Base-by-base conservation (phyloP, 2,888 invertebrate genomes). In the Protodeltote pygarga region DNA sequence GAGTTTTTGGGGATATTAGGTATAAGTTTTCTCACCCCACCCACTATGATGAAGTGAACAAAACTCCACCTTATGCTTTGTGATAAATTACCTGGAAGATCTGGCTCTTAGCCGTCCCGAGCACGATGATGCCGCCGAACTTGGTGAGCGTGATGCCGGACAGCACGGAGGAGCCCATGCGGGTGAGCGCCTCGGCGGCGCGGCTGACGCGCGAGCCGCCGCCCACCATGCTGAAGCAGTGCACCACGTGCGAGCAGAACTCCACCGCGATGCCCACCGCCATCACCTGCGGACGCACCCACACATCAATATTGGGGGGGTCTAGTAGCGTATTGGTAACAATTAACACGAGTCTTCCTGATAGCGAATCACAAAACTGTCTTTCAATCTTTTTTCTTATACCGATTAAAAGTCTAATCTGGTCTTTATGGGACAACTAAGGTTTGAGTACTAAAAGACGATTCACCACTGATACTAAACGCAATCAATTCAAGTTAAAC, bases 131-230 rank as follows among this genome's bases (percentile, higher is more conserved):
- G 32, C 99, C 99, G 25, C 97, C 98, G 83, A 99, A 97, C 92
- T 99, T 99, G 48, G 99, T 99, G 53, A 99, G 93, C 6, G 99
- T 99, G 77, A 99, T 99, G 44, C 99, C 99, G 31, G 98, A 98
- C 62, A 99, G 96, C 65, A 99, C 97, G 5, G 98, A 98, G 71
- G 97, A 96, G 61, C 99, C 99, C 97, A 99, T 98, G 77, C 95
- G 95, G 8, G 96, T 94, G 16, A 99, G 93, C 1, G 98, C 95
- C 75, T 97, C 96, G 0, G 96, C 94, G 0, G 98, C 97, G 66
- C 98, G 93, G 48, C 94, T 93, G 16, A 95, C 93, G 59, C 97
- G 93, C 3, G 95, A 94, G 5, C 93, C 93, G 71, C 95, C 96
- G 89, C 27, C 95, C 94, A 46, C 93, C 40, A 95, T 94, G 35